A percentile compares a stretch with the other conserved stretches of the same genome.
phyloP scores from a whole-genome alignment of 2,797 vertebrate species.

The Dermochelys coriacea region DNA sequence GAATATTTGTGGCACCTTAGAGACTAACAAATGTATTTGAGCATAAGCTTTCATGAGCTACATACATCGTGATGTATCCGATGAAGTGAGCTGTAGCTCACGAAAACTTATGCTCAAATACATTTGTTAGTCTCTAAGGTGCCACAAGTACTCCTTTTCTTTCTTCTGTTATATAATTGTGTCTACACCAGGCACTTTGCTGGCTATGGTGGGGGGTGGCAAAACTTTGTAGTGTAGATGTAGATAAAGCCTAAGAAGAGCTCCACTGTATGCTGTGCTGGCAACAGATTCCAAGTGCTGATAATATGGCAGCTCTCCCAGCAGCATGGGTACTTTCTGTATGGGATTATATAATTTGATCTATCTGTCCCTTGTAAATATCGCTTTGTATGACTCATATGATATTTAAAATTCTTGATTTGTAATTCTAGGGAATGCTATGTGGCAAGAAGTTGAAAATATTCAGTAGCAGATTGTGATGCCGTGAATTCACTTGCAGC shows the following conservation, averaged over 20 bases:
- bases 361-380: not conserved
- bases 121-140: too few species aligned
- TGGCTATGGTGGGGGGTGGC: not conserved
- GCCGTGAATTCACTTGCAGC: not conserved
- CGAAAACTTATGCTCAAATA: too few species aligned
- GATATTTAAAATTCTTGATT: not conserved
- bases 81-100: too few species aligned
- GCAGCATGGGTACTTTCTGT: not conserved
- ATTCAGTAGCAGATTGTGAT: not conserved
- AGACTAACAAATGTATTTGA: too few species aligned
- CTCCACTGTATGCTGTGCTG: not conserved
- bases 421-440: not conserved
- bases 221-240: not conserved
- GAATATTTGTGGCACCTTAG: too few species aligned
- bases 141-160: too few species aligned
- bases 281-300: not conserved
- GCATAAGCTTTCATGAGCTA: too few species aligned
- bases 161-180: not conserved
- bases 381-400: not conserved
- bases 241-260: not conserved
- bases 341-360: not conserved
- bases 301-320: not conserved
- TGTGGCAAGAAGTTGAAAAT: not conserved
- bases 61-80: too few species aligned
- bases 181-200: not conserved